Conservation (phyloP, 30 jellyfish, hydroid and myxozoan species). For the Pseudorhiza aurosa region DNA sequence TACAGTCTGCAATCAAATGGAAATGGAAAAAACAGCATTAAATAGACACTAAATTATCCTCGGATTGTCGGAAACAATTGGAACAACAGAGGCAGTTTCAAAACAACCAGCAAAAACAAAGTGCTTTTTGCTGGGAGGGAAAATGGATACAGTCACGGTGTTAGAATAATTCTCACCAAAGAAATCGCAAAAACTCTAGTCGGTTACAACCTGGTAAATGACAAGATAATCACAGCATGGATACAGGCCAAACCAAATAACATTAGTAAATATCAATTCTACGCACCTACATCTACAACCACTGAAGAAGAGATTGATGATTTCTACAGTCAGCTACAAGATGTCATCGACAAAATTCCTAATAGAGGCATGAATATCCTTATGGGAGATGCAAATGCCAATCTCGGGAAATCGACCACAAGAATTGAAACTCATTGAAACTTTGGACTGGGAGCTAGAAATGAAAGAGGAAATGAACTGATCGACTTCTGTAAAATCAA, state of each 20-base stretch:
- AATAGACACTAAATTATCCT: too few relatives aligned
- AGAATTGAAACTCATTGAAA: background rate
- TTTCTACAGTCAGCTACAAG: conserved; percentile 1
- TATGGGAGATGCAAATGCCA: conserved; percentile 17
- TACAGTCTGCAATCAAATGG: conserved; percentile 21
- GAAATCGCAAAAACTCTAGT: background rate
- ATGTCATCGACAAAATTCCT: too few relatives aligned
- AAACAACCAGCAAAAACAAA: background rate
- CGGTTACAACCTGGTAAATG: background rate
- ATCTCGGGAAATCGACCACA: background rate
- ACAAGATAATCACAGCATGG: background rate
- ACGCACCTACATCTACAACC: conserved; percentile 20
- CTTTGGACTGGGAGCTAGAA: conserved; percentile 5
- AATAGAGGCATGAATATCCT: too few relatives aligned
- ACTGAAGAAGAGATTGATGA: conserved; percentile 10
- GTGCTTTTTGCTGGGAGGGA: background rate
- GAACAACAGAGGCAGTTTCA: conserved; percentile 19
- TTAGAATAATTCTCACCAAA: background rate
- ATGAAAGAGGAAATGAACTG: conserved; percentile 15
- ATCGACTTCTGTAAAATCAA: background rate
- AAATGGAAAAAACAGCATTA: too few relatives aligned
- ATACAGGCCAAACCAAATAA: conserved; percentile 23
- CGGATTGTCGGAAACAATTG: too few relatives aligned
- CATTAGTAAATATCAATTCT: background rate
- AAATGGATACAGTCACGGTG: conserved; percentile 15